Evolutionary conservation across 2,888 invertebrate species (phyloP), one percentile per base, ranked within the genome.

Genomic region (Trachelus tabidus): DNA sequence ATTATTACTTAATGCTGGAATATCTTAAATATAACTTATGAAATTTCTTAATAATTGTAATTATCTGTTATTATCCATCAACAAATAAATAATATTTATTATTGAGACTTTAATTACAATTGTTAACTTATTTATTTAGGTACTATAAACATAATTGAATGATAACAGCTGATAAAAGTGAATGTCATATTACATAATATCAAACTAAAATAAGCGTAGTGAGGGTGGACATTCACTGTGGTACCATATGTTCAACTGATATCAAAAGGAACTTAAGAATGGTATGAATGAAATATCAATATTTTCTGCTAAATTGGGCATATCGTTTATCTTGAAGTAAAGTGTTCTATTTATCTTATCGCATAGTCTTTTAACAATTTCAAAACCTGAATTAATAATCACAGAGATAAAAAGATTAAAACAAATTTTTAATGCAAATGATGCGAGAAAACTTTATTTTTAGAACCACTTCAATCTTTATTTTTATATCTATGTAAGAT

Each of bases 131-230:
- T 56, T 23, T 40, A 23, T 40, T 56, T 56, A 56, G 23, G 9
- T 56, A 56, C 6, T 2, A 40, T 40, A 40, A 40, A 40, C 4
- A 12, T 40, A 83, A 85, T 76, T 80, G 76, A 34, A 71, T 11
- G 11, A 71, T 30, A 73, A 68, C 75, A 77, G 75, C 68, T 77
- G 1, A 23, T 75, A 11, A 35, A 12, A 75, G 69, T 37, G 77
- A 82, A 85, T 81, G 81, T 81, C 75, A 75, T n/a, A 77, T 87
- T 87, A 81, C 78, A 76, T 83, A 85, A 85, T 73, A 73, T 73
- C 73, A 77, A 81, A 73, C 69, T 56, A 35, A 74, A 80, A 81
- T 83, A 83, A 80, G 83, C 84, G 81, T 82, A 82, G 75, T 34
- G 15, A 74, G 9, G 15, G 15, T 40, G 15, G 6, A 56, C 56